Percentiles rank a stretch among this genome's conserved stretches.
These are phyloP conservation scores for Drosophila serrata DNA, from an alignment of 1,140 invertebrate species.

Conservation along the genomic window DNA sequence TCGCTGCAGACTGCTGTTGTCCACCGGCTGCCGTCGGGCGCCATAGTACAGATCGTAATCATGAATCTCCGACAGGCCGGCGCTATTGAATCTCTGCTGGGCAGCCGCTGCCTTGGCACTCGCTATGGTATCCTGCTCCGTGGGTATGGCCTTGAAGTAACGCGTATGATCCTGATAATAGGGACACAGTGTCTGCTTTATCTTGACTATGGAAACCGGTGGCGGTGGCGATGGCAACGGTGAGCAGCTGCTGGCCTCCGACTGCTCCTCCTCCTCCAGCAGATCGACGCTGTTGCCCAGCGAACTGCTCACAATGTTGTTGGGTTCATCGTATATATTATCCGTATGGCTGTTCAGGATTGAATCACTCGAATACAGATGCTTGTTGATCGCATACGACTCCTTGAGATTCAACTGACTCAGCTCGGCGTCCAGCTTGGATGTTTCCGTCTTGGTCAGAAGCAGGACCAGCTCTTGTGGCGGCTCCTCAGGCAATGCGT, in stretches of 20 bases:
- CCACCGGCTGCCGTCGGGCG: conserved; percentile 53
- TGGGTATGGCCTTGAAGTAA: conserved; percentile 84
- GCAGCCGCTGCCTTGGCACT: conserved; percentile 74
- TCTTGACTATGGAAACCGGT: conserved; percentile 71
- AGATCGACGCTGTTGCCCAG: conserved; percentile 76
- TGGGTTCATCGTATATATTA: conserved; percentile 84
- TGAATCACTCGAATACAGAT: conserved; percentile 82
- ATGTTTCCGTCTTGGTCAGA: conserved; percentile 31
- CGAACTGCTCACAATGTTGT: conserved; percentile 79
- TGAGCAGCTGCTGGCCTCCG: conserved; percentile 70
- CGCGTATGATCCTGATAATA: conserved; percentile 81
- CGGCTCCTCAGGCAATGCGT: conserved; percentile 16
- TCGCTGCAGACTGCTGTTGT: conserved; percentile 36
- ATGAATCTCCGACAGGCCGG: conserved; percentile 79
- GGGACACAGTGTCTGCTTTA: conserved; percentile 75
- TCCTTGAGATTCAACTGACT: conserved; percentile 64
- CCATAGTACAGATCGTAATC: conserved; percentile 84
- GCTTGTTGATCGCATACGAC: conserved; percentile 79
- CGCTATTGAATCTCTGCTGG: conserved; percentile 73
- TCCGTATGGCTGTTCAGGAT: conserved; percentile 81
- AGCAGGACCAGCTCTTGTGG: conserved; percentile 54
- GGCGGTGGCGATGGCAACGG: conserved; percentile 72
- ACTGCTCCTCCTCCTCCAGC: conserved; percentile 65
- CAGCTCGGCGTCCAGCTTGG: conserved; percentile 29
- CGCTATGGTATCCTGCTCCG: conserved; percentile 79